phyloP scores from a whole-genome alignment of 2,888 invertebrate species.

The Himalopsyche kuldschensis region DNA sequence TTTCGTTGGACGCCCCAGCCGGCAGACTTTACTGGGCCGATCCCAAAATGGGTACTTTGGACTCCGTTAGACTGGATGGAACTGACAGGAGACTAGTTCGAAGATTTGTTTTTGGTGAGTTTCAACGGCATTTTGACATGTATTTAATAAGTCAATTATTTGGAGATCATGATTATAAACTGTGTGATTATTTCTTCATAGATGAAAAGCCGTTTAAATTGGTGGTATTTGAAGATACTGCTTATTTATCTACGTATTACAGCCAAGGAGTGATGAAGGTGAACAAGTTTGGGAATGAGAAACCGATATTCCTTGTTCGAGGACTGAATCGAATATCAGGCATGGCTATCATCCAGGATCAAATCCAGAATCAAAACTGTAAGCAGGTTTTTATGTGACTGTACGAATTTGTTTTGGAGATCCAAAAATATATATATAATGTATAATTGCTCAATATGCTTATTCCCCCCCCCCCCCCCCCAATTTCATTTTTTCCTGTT shows the following conservation, averaged over 20 bases:
- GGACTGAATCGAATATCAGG: conserved; percentile 64
- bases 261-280: conserved; percentile 65
- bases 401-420: too few relatives aligned
- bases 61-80: conserved; percentile 71
- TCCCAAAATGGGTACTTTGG: conserved; percentile 73
- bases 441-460: too few relatives aligned
- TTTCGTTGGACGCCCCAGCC: conserved; percentile 75
- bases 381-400: conserved; percentile 42
- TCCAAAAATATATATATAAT: too few relatives aligned
- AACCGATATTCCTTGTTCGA: conserved; percentile 56
- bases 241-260: conserved; percentile 68
- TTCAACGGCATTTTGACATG: neutral
- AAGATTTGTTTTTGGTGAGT: conserved; percentile 47
- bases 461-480: too few relatives aligned
- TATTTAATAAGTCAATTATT: neutral
- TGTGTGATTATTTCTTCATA: conserved; percentile 42
- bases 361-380: conserved; percentile 62
- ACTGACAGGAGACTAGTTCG: conserved; percentile 64
- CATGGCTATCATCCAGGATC: conserved; percentile 67
- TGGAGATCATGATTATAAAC: neutral
- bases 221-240: conserved; percentile 72
- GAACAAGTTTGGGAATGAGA: conserved; percentile 67
- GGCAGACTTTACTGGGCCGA: conserved; percentile 84
- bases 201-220: conserved; percentile 69
- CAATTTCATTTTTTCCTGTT: too few relatives aligned